phyloP scores from a whole-genome alignment of 2,888 invertebrate genomes.

The Erpobdella octoculata region DNA sequence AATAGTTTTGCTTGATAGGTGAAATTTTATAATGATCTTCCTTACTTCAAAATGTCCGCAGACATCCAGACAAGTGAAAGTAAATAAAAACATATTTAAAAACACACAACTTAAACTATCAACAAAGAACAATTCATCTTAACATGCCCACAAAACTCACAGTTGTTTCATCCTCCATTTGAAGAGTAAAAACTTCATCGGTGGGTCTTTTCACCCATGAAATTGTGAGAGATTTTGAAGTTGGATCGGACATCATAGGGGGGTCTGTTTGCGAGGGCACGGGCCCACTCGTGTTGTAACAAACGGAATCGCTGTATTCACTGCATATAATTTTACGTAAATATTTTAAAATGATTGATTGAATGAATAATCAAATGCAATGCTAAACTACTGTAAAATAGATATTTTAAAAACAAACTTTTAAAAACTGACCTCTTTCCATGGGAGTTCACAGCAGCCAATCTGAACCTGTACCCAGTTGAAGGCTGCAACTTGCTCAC shows the following conservation, averaged over 20 bases:
- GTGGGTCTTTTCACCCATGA: constrained; percentile 68
- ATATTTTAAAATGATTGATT: neutral
- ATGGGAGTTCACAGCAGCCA: constrained; percentile 73
- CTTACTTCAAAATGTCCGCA: neutral
- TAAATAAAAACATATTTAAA: neutral
- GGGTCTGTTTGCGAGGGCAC: constrained; percentile 71
- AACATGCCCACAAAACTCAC: constrained; percentile 41
- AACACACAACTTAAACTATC: neutral
- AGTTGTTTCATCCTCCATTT: constrained; percentile 66
- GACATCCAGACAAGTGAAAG: too few species aligned
- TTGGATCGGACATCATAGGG: constrained; percentile 64
- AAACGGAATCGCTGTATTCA: constrained; percentile 49
- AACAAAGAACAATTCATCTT: constrained; percentile 66
- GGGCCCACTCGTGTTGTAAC: constrained; percentile 66
- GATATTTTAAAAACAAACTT: constrained; percentile 4
- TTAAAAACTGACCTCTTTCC: constrained; percentile 47
- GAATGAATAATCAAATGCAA: neutral
- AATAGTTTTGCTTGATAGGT: too few species aligned
- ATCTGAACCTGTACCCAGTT: constrained; percentile 71
- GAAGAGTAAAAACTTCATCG: constrained; percentile 73
- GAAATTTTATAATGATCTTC: too few species aligned
- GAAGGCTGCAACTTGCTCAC: constrained; percentile 69
- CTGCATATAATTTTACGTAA: constrained; percentile 41
- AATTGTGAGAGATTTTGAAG: constrained; percentile 62
- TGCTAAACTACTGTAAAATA: neutral